These are phyloP conservation scores for Heptranchias perlo DNA, from an alignment of 2,113 vertebrate species.

Conservation along the genomic window DNA sequence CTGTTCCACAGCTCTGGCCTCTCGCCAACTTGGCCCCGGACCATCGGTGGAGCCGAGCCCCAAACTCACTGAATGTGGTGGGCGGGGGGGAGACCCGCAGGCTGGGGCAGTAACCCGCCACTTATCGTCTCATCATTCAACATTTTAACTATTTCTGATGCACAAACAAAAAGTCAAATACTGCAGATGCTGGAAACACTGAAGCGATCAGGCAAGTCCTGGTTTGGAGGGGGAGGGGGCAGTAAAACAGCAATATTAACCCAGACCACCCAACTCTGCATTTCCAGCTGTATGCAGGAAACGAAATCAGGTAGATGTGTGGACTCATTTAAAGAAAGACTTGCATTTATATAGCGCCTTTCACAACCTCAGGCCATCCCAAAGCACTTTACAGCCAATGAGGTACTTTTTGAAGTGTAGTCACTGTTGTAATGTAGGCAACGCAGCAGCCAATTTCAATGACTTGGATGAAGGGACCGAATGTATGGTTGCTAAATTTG, in stretches of 20 bases:
- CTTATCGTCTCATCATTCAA: background rate
- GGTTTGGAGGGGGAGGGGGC: too few species aligned
- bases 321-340: background rate
- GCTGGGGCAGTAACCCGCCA: background rate
- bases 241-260: background rate
- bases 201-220: background rate
- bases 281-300: background rate
- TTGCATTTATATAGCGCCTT: background rate
- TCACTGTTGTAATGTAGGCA: background rate
- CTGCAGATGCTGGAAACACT: background rate
- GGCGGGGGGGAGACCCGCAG: background rate
- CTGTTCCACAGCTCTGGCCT: background rate
- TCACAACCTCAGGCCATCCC: background rate
- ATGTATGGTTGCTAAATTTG: too few species aligned
- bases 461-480: too few species aligned
- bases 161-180: background rate
- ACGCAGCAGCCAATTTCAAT: background rate
- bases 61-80: too few species aligned
- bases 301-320: background rate
- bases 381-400: background rate
- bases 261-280: background rate
- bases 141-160: background rate
- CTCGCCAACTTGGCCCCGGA: background rate
- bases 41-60: too few species aligned
- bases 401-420: too few species aligned